phyloP scores from a whole-genome alignment of 2,113 vertebrate species.

The cat (Felis catus) region F.catus_Fca126_mat1.0 CM031427.1:3379001-3379500 shows the following conservation, averaged over 20 bases:
- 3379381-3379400: neutral
- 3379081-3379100: rapidly evolving
- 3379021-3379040: neutral
- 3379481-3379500: neutral
- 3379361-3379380: neutral
- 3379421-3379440: rapidly evolving
- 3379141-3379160: neutral
- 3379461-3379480: neutral
- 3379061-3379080: rapidly evolving
- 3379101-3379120: rapidly evolving
- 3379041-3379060: rapidly evolving
- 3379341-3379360: too few species aligned
- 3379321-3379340: neutral
- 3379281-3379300: neutral
- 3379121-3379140: neutral
- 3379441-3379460: neutral
- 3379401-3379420: neutral
- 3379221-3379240: neutral
- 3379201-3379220: neutral
- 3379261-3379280: neutral
- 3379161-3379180: neutral
- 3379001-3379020: neutral
- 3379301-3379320: too few species aligned
- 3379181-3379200: neutral
- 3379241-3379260: too few species aligned